Evolutionary conservation across 2,113 vertebrate genomes (phyloP), one percentile per base, ranked within the genome.

Genomic region (Ammospiza nelsoni): DNA sequence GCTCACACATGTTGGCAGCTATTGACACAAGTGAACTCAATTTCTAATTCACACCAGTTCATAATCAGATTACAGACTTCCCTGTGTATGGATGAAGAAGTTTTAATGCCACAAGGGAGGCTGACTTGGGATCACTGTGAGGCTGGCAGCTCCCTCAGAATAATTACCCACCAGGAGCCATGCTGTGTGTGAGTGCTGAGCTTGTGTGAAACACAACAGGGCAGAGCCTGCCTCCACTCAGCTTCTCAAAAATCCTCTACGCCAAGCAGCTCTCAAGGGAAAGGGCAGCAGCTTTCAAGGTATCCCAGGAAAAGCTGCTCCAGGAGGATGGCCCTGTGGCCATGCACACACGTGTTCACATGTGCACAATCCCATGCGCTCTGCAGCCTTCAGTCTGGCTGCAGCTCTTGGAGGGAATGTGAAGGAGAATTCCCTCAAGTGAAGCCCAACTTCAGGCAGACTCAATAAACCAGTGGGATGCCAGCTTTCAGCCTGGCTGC

Each of bases 321-420:
- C 62, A 52, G 52, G 66, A 55, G 71, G 52, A 27, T 33, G 48
- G 28, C 43, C n/a, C 3, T 9, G 51, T 1, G 3, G 25, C 48
- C 3, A 0, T 3, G 21, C 61, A 33, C 61, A 14, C 3, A 0
- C 0, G 0, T 13, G 41, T 35, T 31, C 21, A 4, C 0, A 5
- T 1, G 2, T 4, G 17, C 27, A 44, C 31, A 16, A 0, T 11
- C 35, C 51, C 48, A 19, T 2, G 0, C 11, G 11, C 49, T 31
- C 52, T 78, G 68, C 33, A 71, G 55, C 52, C 13, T 17, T 17
- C 4, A 2, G 5, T 49, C 44, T 46, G 73, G 9, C 79, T 65
- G 41, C 41, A 61, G 75, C 24, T 51, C n/a, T 9, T 29, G 73
- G 13, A 58, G 28, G 46, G 20, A 80, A 86, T 2, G 22, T 16